Percentiles rank a stretch among this genome's conserved stretches.
Conservation (phyloP, 2,888 invertebrate species). For the Brachypterus glaber region DNA sequence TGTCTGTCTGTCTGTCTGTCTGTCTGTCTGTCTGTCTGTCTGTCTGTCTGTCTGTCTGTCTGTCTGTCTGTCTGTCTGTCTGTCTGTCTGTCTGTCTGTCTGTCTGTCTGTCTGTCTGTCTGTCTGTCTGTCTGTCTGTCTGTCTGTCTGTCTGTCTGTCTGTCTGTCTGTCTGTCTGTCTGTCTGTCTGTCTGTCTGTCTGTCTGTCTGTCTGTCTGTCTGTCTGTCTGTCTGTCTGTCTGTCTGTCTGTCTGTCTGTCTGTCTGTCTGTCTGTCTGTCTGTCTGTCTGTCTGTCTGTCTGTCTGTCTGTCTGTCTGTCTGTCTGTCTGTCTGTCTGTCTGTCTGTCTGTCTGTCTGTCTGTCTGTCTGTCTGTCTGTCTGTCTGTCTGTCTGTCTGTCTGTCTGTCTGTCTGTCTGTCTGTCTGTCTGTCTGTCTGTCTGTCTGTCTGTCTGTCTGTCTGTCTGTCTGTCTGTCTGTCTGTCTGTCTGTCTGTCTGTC, state of each 20-base stretch:
- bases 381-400: too few species aligned
- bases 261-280: slow-evolving; percentile 6
- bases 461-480: too few species aligned
- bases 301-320: slow-evolving; percentile 6
- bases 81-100: slow-evolving; percentile 21
- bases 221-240: slow-evolving; percentile 29
- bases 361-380: too few species aligned
- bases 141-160: slow-evolving; percentile 22
- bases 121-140: slow-evolving; percentile 23
- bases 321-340: slow-evolving; percentile 4
- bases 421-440: too few species aligned
- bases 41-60: slow-evolving; percentile 22
- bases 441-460: too few species aligned
- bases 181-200: slow-evolving; percentile 19
- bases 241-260: slow-evolving; percentile 21
- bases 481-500: too few species aligned
- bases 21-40: slow-evolving; percentile 22
- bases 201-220: slow-evolving; percentile 21
- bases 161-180: slow-evolving; percentile 21
- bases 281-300: slow-evolving; percentile 6
- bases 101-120: slow-evolving; percentile 22
- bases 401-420: too few species aligned
- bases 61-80: slow-evolving; percentile 22
- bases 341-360: too few species aligned
- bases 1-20: slow-evolving; percentile 19